Percentiles rank a stretch among this genome's conserved stretches.
These are phyloP conservation scores for Danionella cerebrum DNA, from an alignment of 2,113 vertebrate genomes.

Conservation along the genomic window DNA sequence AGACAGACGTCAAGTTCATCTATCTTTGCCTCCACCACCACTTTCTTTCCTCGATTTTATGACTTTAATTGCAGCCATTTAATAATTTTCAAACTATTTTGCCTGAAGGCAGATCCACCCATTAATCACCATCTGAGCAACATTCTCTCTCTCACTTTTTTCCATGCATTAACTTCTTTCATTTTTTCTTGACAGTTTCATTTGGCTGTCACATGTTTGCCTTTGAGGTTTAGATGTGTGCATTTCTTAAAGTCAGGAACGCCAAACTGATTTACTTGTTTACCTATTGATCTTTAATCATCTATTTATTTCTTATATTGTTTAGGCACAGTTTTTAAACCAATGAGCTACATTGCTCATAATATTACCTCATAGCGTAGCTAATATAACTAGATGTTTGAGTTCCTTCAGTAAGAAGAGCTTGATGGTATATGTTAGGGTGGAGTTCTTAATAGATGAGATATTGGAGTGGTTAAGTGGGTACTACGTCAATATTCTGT, in stretches of 20 bases:
- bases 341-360: no score
- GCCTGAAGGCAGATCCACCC: constrained; percentile 10
- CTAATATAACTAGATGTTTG: no score
- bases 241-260: not conserved
- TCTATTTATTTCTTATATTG: no score
- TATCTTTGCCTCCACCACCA: not conserved
- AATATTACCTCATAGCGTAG: no score
- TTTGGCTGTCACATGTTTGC: not conserved
- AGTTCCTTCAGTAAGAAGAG: no score
- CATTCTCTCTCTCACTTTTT: not conserved
- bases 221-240: not conserved
- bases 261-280: not conserved
- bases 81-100: constrained; percentile 41
- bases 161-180: not conserved
- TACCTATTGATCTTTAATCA: no score
- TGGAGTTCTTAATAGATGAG: no score
- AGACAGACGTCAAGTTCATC: constrained; percentile 12
- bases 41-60: constrained; percentile 20
- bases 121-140: constrained; percentile 23
- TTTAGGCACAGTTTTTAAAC: no score
- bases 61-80: constrained; percentile 39
- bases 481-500: no score
- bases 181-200: not conserved
- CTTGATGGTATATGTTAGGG: no score
- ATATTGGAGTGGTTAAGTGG: no score